Conservation (phyloP, 2,113 vertebrate species). For the Columba livia region DNA sequence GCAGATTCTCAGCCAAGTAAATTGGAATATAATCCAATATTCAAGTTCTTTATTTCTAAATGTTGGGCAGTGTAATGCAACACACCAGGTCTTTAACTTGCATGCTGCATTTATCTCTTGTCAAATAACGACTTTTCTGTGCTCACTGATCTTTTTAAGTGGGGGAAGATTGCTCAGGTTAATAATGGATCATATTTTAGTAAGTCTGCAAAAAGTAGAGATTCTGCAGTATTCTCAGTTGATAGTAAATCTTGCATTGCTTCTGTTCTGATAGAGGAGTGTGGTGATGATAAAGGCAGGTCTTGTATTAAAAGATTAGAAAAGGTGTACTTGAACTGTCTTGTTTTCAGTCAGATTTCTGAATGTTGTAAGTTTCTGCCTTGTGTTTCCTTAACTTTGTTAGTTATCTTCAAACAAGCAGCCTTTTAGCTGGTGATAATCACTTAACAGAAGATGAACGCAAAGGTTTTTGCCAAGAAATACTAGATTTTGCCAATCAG, state of each 20-base stretch:
- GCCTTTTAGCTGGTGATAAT: slow-evolving; percentile 88
- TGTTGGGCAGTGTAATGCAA: not conserved
- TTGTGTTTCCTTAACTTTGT: slow-evolving; percentile 76
- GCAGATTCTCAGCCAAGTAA: not conserved
- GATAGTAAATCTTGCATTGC: not conserved
- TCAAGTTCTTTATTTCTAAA: not conserved
- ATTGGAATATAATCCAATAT: not conserved
- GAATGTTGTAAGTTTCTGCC: not conserved
- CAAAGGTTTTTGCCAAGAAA: slow-evolving; percentile 90
- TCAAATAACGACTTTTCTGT: not conserved
- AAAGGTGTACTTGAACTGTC: not conserved
- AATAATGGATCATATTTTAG: not conserved
- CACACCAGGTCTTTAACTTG: not conserved
- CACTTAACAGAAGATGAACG: slow-evolving; percentile 86
- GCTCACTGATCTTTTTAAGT: not conserved
- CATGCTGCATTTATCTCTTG: not conserved
- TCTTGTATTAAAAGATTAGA: not conserved
- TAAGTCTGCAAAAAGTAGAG: not conserved
- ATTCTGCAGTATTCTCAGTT: not conserved
- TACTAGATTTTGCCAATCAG: slow-evolving; percentile 83
- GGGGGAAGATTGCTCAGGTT: not conserved
- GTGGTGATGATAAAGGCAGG: not conserved
- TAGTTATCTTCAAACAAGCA: slow-evolving; percentile 95
- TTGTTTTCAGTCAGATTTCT: not conserved
- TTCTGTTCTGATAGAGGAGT: not conserved